Conservation (phyloP, 2,797 vertebrate species). For the Falco novaeseelandiae region DNA sequence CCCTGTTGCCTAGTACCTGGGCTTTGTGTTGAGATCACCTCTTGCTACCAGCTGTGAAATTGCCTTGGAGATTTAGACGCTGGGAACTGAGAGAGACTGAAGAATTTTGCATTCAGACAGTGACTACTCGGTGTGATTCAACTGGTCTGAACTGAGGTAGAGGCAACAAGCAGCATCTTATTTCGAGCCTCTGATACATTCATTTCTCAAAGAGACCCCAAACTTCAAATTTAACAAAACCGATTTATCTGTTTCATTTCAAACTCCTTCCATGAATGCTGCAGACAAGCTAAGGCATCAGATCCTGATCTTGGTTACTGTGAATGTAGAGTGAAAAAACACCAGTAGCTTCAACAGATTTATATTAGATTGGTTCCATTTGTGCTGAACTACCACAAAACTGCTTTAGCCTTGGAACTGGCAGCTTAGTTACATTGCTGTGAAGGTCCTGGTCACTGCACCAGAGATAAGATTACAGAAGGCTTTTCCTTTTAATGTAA, state of each 20-base stretch:
- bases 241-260: not conserved
- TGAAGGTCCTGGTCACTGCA: constrained; percentile 4
- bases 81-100: not conserved
- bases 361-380: constrained; percentile 4
- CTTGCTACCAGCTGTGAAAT: not conserved
- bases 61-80: not conserved
- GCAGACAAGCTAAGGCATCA: not conserved
- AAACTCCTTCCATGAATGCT: not conserved
- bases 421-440: not conserved
- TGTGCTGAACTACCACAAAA: constrained; percentile 4
- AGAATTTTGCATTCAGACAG: not conserved
- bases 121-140: not conserved
- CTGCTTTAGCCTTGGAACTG: not conserved
- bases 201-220: not conserved
- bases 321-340: not conserved
- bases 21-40: not conserved
- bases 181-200: not conserved
- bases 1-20: too few relatives aligned
- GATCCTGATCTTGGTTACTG: not conserved
- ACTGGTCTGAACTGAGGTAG: not conserved
- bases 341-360: not conserved
- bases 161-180: not conserved
- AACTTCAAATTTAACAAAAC: not conserved
- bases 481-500: constrained; percentile 25
- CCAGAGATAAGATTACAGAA: constrained; percentile 13